Evolutionary conservation across 2,888 invertebrate genomes (phyloP).

Genomic region (Dascillus cervinus): DNA sequence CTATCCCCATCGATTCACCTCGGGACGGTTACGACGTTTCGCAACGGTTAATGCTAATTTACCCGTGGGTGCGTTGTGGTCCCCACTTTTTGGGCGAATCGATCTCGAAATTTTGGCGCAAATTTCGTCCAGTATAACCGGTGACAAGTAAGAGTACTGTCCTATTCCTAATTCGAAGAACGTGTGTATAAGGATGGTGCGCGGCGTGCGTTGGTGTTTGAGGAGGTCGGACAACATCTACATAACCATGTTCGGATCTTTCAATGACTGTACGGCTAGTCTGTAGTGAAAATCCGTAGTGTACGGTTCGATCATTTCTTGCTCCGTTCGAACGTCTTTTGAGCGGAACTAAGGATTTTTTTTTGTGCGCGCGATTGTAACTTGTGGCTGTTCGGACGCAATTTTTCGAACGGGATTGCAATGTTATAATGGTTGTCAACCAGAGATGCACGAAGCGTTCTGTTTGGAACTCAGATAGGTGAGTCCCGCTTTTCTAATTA

Average conservation of each 20-base stretch:
- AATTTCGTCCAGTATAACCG: no score
- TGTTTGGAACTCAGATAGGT: conserved; percentile 38
- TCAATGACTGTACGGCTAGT: conserved; percentile 26
- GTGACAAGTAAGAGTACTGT: no score
- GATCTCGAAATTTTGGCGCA: no score
- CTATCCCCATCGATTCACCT: no score
- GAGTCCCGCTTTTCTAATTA: no score
- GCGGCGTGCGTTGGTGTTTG: conserved; percentile 29
- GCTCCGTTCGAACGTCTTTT: conserved; percentile 17
- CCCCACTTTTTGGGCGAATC: no score
- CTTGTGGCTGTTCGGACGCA: conserved; percentile 2
- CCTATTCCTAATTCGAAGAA: conserved; percentile 14
- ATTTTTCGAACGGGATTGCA: conserved; percentile 27
- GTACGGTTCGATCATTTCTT: conserved; percentile 6
- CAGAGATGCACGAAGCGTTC: conserved; percentile 29
- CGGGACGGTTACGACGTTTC: no score
- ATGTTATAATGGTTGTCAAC: conserved; percentile 41
- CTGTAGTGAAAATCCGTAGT: conserved; percentile 11
- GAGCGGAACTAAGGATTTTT: conserved; percentile 1
- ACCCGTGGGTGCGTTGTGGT: no score
- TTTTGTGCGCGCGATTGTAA: not conserved
- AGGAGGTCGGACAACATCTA: conserved; percentile 21
- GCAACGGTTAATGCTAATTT: no score
- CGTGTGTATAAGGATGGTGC: conserved; percentile 26
- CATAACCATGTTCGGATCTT: conserved; percentile 34